Evolutionary conservation across 2,888 invertebrate genomes (phyloP).

Genomic region (Bugulina stolonifera): DNA sequence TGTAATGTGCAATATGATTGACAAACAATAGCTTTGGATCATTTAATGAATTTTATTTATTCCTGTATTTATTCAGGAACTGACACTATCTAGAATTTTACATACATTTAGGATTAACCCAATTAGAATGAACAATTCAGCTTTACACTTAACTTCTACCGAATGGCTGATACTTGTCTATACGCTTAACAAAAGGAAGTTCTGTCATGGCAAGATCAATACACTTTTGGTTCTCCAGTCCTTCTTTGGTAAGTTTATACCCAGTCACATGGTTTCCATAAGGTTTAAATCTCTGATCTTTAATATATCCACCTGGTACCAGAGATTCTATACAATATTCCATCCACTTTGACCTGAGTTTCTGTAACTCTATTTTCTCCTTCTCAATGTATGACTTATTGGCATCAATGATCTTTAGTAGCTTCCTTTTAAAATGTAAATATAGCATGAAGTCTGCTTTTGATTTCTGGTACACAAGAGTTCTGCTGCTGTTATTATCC

Average conservation of each 20-base stretch:
- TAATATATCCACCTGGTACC: not conserved
- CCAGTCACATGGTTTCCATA: not conserved
- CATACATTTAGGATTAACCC: no score
- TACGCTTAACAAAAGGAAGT: not conserved
- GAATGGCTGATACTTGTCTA: not conserved
- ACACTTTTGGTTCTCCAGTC: not conserved
- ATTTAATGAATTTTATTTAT: no score
- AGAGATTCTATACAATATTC: not conserved
- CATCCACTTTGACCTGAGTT: not conserved
- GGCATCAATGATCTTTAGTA: not conserved
- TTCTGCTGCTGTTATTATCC: not conserved
- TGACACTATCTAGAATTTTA: no score
- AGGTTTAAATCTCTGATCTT: not conserved
- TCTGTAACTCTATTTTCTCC: not conserved
- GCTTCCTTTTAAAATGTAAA: conserved; percentile 2
- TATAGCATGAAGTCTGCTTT: conserved; percentile 6
- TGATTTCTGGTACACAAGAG: not conserved
- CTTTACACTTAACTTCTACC: no score
- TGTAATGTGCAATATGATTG: no score
- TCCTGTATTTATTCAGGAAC: no score
- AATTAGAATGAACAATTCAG: no score
- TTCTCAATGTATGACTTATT: conserved; percentile 8
- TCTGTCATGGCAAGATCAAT: not conserved
- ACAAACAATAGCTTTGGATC: no score
- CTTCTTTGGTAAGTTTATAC: not conserved